Evolutionary conservation across 2,888 invertebrate genomes (phyloP).

Genomic region (Callyntrura guangdongensis): DNA sequence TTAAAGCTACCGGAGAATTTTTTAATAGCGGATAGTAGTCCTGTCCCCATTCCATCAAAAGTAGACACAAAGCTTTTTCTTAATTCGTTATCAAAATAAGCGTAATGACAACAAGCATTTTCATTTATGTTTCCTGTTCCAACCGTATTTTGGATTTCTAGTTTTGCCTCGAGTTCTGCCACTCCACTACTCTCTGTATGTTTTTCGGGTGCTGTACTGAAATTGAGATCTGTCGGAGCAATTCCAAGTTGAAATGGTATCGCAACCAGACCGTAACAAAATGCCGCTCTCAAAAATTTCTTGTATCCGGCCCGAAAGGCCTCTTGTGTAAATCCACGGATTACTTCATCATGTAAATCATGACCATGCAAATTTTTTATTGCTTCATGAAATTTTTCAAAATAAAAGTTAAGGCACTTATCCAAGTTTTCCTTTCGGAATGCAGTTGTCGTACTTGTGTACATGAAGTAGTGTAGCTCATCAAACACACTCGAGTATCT

Average conservation of each 20-base stretch:
- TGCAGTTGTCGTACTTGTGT: conserved; percentile 75
- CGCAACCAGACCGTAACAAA: conserved; percentile 39
- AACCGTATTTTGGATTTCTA: neutral
- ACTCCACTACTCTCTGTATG: too few relatives aligned
- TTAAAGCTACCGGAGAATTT: conserved; percentile 38
- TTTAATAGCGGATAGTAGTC: neutral
- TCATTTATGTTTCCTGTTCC: neutral
- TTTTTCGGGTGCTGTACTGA: too few relatives aligned
- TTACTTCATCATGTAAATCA: neutral
- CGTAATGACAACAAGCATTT: neutral
- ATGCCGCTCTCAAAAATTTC: conserved; percentile 32
- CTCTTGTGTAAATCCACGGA: conserved; percentile 41
- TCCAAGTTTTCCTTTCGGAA: conserved; percentile 75
- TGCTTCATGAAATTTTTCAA: conserved; percentile 59
- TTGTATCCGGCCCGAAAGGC: conserved; percentile 38
- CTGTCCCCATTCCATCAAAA: neutral
- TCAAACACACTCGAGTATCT: conserved; percentile 78
- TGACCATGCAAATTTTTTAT: too few relatives aligned
- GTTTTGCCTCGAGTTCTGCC: neutral
- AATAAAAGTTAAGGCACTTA: conserved; percentile 69
- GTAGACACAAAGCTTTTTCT: neutral
- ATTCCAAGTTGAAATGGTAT: conserved; percentile 62
- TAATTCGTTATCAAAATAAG: neutral
- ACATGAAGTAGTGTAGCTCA: conserved; percentile 81
- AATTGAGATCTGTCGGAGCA: neutral